A percentile compares a stretch with the other conserved stretches of the same genome.
Conservation (phyloP, 2,797 vertebrate species). For the Arremon aurantiirostris region DNA sequence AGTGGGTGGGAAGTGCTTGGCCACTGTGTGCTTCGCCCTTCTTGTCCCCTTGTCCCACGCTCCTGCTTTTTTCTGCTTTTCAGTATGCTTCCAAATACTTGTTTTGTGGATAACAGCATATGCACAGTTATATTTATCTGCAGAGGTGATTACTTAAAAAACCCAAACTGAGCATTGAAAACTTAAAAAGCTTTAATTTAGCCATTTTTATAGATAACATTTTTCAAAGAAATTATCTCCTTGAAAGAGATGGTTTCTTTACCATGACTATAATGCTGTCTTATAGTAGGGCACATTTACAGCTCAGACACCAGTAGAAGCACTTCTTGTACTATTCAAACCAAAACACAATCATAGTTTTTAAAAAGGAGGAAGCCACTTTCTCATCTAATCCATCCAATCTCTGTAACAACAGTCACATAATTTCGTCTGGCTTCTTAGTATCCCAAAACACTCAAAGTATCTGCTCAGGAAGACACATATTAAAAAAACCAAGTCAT, state of each 20-base stretch:
- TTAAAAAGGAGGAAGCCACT: not conserved
- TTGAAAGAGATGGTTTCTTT: not conserved
- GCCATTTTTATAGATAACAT: not conserved
- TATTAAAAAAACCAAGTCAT: not conserved
- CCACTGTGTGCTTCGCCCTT: fast-evolving
- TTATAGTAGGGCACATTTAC: not conserved
- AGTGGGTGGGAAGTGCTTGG: fast-evolving
- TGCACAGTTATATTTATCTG: not conserved
- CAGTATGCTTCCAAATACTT: not conserved
- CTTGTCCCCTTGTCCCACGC: fast-evolving
- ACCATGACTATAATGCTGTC: not conserved
- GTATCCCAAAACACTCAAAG: not conserved
- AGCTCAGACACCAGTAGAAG: not conserved
- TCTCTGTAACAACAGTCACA: not conserved
- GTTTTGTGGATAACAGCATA: not conserved
- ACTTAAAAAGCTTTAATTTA: constrained; percentile 2
- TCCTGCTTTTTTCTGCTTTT: not conserved
- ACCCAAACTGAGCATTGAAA: not conserved
- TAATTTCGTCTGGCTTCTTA: not conserved
- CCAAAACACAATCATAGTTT: not conserved
- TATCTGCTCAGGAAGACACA: not conserved
- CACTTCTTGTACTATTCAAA: not conserved
- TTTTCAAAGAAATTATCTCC: not conserved
- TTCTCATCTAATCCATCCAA: not conserved
- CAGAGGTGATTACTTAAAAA: not conserved